Evolutionary conservation across 1,140 invertebrate genomes (phyloP), one percentile per base, ranked within the genome.

Genomic region (Polypedilum vanderplanki): DNA sequence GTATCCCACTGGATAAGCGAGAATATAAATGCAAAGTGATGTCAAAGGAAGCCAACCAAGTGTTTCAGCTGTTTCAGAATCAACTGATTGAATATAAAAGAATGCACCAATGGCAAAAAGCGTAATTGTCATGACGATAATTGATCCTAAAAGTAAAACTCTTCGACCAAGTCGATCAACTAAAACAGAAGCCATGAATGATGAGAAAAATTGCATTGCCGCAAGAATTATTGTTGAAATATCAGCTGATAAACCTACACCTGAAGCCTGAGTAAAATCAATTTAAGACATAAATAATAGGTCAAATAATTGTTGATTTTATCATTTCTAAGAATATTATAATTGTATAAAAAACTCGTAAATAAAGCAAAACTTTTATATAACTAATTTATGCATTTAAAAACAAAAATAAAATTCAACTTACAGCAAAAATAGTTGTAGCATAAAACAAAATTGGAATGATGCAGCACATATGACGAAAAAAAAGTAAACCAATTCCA

Each of bases 381-480:
- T n/a, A n/a, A n/a, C n/a, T n/a, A n/a, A n/a, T n/a, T 18, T 67
- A 67, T 3, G 74, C 81, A 77, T 83, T 82, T 9, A 85, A 81
- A 7, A 77, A 75, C 15, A 77, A 92, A 90, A 65, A 18, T 70
- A 57, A 57, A 57, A 57, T 22, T 70, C 7, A 70, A 87, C 76
- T 87, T 70, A 70, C 65, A 20, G 17, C 76, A 22, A 70, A 70
- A 20, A 93, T 91, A 0, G 80, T 77, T 0, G 83, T 84, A 0
- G 87, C 82, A 76, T 90, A 91, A 78, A 91, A 90, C 76, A 91
- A 87, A 73, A 92, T 86, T 7, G 87, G 88, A 78, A 91, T 92
- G 9, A 91, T 87, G 9, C 90, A 88, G 73, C 85, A 87, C 7
- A 91, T 82, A 78, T 92, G 90, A 78, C 92, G 90, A 77, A 91